Conservation (phyloP, 1,140 invertebrate species). For the Brachionus angularis region DNA sequence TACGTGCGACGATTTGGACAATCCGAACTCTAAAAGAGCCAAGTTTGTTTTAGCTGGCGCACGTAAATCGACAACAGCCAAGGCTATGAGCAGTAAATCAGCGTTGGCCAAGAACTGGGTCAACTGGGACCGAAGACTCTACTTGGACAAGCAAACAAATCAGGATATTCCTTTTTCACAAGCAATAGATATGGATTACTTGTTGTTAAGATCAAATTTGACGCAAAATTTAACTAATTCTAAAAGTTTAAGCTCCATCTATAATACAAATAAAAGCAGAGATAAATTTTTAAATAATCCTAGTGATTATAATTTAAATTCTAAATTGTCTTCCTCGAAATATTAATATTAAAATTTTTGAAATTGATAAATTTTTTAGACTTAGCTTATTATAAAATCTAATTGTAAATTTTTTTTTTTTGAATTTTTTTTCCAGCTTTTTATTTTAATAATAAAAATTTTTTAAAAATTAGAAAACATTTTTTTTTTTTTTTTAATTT, state of each 20-base stretch:
- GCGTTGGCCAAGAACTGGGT: slow-evolving; percentile 41
- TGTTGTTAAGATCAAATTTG: neutral
- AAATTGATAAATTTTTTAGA: too few relatives aligned
- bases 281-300: neutral
- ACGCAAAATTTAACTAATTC: neutral
- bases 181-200: slow-evolving; percentile 27
- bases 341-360: too few relatives aligned
- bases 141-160: slow-evolving; percentile 33
- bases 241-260: neutral
- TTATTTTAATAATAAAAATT: too few relatives aligned
- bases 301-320: neutral
- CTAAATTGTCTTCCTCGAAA: neutral
- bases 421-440: too few relatives aligned
- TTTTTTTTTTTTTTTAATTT: too few relatives aligned
- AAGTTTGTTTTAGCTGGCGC: neutral
- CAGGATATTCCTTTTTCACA: slow-evolving; percentile 38
- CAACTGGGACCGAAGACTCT: neutral
- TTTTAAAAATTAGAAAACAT: too few relatives aligned
- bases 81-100: slow-evolving; percentile 20
- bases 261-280: neutral
- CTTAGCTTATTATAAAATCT: too few relatives aligned
- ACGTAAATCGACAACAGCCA: slow-evolving; percentile 28
- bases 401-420: too few relatives aligned
- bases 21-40: neutral
- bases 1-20: slow-evolving; percentile 27